A percentile compares a stretch with the other conserved stretches of the same genome.
Evolutionary conservation across 2,113 vertebrate genomes (phyloP).

Genomic region (Phoenicopterus ruber): DNA sequence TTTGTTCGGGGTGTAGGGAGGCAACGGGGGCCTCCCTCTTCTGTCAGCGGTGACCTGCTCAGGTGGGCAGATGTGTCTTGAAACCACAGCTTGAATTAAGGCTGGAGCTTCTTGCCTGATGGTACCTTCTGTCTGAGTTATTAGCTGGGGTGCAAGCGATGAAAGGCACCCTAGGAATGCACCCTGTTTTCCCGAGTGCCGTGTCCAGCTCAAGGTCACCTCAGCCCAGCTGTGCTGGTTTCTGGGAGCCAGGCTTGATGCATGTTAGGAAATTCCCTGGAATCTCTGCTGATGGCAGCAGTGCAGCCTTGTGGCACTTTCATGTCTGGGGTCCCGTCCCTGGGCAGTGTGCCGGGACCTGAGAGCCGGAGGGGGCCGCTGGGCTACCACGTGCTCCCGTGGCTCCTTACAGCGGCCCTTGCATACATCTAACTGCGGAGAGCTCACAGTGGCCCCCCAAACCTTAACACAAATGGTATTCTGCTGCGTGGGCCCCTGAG

Average conservation of each 20-base stretch:
- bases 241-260: background rate
- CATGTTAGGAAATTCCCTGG: background rate
- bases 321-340: accelerated
- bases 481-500: accelerated
- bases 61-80: background rate
- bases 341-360: background rate
- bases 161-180: background rate
- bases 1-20: background rate
- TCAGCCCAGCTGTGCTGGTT: background rate
- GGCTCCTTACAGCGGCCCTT: background rate
- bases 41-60: background rate
- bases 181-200: background rate
- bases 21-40: background rate
- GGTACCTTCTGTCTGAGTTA: background rate
- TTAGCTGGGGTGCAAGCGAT: background rate
- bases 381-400: background rate
- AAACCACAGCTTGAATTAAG: background rate
- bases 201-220: background rate
- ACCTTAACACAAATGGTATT: background rate
- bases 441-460: background rate
- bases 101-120: background rate
- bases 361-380: background rate
- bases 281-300: background rate
- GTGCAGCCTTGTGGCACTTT: background rate
- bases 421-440: background rate